Evolutionary conservation across 2,888 invertebrate species (phyloP), one percentile per base, ranked within the genome.

Genomic region (Standfussiana lucernea): DNA sequence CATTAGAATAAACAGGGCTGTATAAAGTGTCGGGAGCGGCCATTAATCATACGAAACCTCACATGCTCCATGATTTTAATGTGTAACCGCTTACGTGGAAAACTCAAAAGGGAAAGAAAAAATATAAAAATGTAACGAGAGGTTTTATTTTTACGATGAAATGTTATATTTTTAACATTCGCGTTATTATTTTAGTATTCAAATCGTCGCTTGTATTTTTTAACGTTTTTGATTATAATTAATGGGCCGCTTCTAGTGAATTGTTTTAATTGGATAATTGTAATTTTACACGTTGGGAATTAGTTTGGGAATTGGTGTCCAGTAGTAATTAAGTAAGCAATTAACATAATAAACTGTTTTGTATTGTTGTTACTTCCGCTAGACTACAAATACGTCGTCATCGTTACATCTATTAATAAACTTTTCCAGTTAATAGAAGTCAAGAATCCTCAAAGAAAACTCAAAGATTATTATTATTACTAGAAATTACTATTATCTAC

Each of bases 31-130:
- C 84, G 88, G 89, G 81, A 81, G 86, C 77, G 77, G 76, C 86
- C 90, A 94, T 94, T 92, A 92, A 93, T 94, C 94, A 94, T 90
- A 88, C 86, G 64, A 69, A 83, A 88, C 87, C 89, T 85, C 91
- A 85, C 88, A 89, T 89, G 89, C 87, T 85, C 90, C 89, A 87
- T 87, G 91, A 91, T 91, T 91, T 90, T 88, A 91, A 89, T 88
- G 90, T 90, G 89, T 89, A 90, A 91, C 88, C 89, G 89, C 88
- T 90, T 88, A 89, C 86, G 88, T 89, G 89, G 90, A 90, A 90
- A 90, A 91, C 91, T 90, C 90, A 88, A 88, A 90, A 86, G 87
- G 86, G 85, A 88, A 85, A 80, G 77, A 72, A 83, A 82, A 86
- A 79, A 86, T 71, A 72, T 67, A 81, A 84, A 86, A 84, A 76